These are phyloP conservation scores for Marmota monax DNA, from an alignment of 2,113 vertebrate genomes.

Conservation along the genomic window DNA sequence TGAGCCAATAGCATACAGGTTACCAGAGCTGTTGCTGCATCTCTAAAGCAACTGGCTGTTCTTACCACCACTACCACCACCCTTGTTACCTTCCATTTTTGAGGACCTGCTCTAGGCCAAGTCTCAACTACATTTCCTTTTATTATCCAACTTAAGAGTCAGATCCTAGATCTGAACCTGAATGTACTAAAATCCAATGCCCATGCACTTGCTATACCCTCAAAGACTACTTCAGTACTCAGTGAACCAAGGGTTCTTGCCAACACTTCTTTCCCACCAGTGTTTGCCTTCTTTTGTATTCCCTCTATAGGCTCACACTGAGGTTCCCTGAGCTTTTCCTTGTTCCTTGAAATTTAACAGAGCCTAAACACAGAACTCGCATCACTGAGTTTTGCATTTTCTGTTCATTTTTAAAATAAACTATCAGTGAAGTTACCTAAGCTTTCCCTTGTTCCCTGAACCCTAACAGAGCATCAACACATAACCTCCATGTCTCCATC, in stretches of 20 bases:
- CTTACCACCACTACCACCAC: fast-evolving
- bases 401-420: background rate
- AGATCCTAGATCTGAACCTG: background rate
- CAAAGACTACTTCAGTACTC: background rate
- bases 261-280: background rate
- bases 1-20: background rate
- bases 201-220: too few relatives aligned
- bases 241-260: background rate
- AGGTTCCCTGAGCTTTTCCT: background rate
- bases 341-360: too few relatives aligned
- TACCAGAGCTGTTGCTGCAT: background rate
- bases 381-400: background rate
- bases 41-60: background rate
- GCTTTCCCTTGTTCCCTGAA: background rate
- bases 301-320: background rate
- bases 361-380: background rate
- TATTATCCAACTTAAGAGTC: background rate
- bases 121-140: background rate
- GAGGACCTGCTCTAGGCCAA: background rate
- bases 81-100: background rate
- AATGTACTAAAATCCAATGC: background rate
- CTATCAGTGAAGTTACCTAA: background rate
- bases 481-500: background rate
- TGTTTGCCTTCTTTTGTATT: background rate
- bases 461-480: background rate